phyloP scores from a whole-genome alignment of 1,140 invertebrate genomes.

The Macrosteles quadrilineatus region DNA sequence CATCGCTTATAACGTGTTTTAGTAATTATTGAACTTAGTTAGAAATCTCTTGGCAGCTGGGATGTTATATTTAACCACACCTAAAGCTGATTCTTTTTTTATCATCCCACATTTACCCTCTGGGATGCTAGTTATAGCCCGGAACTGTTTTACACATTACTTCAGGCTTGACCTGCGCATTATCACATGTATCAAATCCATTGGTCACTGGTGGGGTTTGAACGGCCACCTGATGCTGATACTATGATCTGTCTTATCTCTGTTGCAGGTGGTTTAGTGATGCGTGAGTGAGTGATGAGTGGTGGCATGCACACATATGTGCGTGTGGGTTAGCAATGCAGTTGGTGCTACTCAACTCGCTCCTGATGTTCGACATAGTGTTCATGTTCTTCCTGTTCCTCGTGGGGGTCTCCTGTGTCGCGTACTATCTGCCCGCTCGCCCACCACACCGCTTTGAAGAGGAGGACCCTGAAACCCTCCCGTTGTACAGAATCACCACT shows the following conservation, averaged over 20 bases:
- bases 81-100: no score
- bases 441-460: slow-evolving; percentile 42
- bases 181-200: no score
- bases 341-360: slow-evolving; percentile 78
- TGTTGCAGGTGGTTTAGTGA: not conserved
- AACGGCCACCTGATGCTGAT: no score
- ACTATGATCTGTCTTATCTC: not conserved
- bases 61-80: no score
- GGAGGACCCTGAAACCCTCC: slow-evolving; percentile 16
- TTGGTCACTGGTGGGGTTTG: no score
- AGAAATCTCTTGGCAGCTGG: no score
- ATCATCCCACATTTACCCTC: no score
- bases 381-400: slow-evolving; percentile 83
- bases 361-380: slow-evolving; percentile 83
- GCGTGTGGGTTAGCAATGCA: slow-evolving; percentile 58
- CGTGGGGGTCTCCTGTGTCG: slow-evolving; percentile 74
- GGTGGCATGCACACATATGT: not conserved
- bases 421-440: slow-evolving; percentile 68
- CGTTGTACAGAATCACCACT: slow-evolving; percentile 16
- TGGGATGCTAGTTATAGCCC: no score
- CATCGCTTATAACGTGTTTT: no score
- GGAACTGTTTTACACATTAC: no score
- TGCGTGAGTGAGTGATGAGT: not conserved
- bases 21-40: no score
- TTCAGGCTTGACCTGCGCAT: no score